Evolutionary conservation across 2,888 invertebrate species (phyloP), one percentile per base, ranked within the genome.

Genomic region (Hemicrepidius hirtus): DNA sequence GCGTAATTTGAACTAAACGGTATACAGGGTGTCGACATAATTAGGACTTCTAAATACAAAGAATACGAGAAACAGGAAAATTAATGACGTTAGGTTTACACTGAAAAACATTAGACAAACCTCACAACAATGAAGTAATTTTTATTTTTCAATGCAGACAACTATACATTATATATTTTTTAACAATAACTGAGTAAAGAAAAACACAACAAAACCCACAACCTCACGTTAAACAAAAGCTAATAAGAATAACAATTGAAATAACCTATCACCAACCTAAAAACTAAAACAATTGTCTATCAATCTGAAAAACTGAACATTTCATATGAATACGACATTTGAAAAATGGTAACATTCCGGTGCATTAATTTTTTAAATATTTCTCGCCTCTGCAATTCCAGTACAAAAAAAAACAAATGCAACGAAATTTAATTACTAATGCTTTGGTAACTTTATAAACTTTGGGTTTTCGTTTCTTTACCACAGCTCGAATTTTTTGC

Each of bases 381-480:
- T 46, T 46, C 13, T 18, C 6, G n/a, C 46, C 20, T 18, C 46
- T 20, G 20, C 46, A 18, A 20, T 46, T 20, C 46, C 16, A 46
- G 32, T 32, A 32, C 9, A 9, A n/a, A 41, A 13, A 13, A 13
- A 41, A 41, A 41, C 7, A n/a, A 16, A 18, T 16, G 16, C 46
- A 9, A 9, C 46, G 46, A 46, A 46, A 46, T 46, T 46, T 20
- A 32, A 1, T 18, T 7, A 28, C 5, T 53, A 28, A 53, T 4
- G 13, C 21, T 49, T 53, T 53, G 53, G 53, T 53, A 53, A 53
- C 53, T 24, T 13, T n/a, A 28, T 53, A 13, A 24, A 28, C 28
- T 53, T 53, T 53, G 28, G 53, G 7, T 53, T 53, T 32, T 46
- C 21, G 20, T 24, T 20, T 24, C 49, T 49, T 49, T 49, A 53